These are phyloP conservation scores for Ormyrus nitidulus DNA, from an alignment of 2,888 invertebrate genomes.

Conservation along the genomic window DNA sequence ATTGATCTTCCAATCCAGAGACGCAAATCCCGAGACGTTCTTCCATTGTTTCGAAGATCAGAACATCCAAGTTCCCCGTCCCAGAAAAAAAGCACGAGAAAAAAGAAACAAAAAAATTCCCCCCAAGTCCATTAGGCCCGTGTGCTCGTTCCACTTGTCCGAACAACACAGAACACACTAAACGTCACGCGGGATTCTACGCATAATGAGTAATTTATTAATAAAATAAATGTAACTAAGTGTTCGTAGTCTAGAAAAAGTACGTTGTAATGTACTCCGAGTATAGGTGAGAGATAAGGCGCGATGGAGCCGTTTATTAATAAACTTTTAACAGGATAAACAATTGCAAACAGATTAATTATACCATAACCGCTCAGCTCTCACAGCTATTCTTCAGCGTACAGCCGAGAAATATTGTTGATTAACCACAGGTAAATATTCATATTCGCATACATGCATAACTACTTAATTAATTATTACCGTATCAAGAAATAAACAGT, in stretches of 20 bases:
- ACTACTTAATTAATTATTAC: conserved; percentile 66
- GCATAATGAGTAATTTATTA: conserved; percentile 68
- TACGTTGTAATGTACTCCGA: conserved; percentile 71
- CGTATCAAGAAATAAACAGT: conserved; percentile 65
- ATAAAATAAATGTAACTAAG: conserved; percentile 73
- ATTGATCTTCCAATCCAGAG: conserved; percentile 47
- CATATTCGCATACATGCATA: conserved; percentile 64
- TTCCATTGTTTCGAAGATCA: conserved; percentile 41
- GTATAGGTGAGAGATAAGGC: conserved; percentile 61
- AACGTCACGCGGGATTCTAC: conserved; percentile 48
- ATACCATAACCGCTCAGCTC: conserved; percentile 52
- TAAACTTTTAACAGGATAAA: conserved; percentile 70
- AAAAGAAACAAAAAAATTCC: conserved; percentile 44
- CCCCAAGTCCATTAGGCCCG: conserved; percentile 26
- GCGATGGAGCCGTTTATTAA: conserved; percentile 69
- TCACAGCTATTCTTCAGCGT: conserved; percentile 38
- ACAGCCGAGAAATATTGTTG: conserved; percentile 56
- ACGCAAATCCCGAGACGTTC: conserved; percentile 26
- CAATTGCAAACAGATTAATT: conserved; percentile 42
- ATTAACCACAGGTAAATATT: conserved; percentile 55
- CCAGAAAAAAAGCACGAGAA: conserved; percentile 20
- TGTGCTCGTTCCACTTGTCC: conserved; percentile 47
- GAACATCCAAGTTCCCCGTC: conserved; percentile 3
- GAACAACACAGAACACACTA: background rate
- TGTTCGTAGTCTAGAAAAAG: conserved; percentile 74